Evolutionary conservation across 2,888 invertebrate species (phyloP).

Genomic region (Sthenelais limicola): DNA sequence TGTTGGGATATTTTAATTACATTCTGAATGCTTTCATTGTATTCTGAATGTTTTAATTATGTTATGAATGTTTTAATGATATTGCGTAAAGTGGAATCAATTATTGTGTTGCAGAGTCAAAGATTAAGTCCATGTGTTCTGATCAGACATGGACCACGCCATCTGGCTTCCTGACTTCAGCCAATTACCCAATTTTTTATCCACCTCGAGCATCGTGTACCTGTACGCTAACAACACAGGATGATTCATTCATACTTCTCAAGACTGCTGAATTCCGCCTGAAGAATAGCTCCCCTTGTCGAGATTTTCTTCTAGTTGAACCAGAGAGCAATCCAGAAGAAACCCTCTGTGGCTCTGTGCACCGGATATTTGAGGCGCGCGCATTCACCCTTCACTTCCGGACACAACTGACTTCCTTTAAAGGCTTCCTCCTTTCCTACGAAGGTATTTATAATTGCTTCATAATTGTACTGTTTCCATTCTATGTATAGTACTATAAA

Average conservation of each 20-base stretch:
- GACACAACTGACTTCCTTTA: slow-evolving; percentile 26
- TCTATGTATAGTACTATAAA: too few relatives aligned
- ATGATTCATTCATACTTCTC: slow-evolving; percentile 25
- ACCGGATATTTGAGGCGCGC: slow-evolving; percentile 29
- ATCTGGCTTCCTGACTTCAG: slow-evolving; percentile 29
- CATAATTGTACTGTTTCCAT: neutral
- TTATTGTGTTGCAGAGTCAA: too few relatives aligned
- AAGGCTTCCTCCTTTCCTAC: slow-evolving; percentile 39
- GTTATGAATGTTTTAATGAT: too few relatives aligned
- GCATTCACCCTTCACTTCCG: slow-evolving; percentile 27
- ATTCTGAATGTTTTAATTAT: too few relatives aligned
- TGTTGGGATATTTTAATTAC: too few relatives aligned
- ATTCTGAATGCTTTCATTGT: too few relatives aligned
- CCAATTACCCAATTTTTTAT: slow-evolving; percentile 42
- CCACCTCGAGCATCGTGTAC: slow-evolving; percentile 23
- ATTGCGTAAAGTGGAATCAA: too few relatives aligned
- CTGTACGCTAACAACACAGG: slow-evolving; percentile 21
- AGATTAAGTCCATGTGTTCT: slow-evolving; percentile 20
- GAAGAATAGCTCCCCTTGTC: slow-evolving; percentile 20
- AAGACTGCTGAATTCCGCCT: slow-evolving; percentile 38
- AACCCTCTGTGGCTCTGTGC: slow-evolving; percentile 27
- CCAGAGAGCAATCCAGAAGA: slow-evolving; percentile 1
- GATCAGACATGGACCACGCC: neutral
- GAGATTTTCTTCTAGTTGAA: slow-evolving; percentile 27
- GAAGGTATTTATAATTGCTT: slow-evolving; percentile 27